Base-by-base conservation (phyloP, 2,888 invertebrate genomes). In the Tinea pellionella region DNA sequence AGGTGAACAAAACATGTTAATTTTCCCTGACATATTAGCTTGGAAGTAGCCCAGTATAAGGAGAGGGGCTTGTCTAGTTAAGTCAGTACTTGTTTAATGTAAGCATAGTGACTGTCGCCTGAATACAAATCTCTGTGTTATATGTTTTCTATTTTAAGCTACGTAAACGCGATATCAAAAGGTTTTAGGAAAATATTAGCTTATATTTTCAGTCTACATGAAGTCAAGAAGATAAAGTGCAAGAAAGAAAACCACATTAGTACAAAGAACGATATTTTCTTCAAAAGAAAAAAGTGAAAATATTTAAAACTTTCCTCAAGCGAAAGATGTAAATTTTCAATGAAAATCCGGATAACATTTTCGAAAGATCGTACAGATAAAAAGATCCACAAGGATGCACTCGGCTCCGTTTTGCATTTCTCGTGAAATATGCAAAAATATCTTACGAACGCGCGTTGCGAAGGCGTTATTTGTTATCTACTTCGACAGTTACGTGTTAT, bases 341-440 rank as follows among this genome's bases (percentile, higher is more conserved):
- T 47, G 16, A 47, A 47, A 47, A 16, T 47, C 47, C 47, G 47
- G 16, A 16, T 47, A 47, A 47, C 47, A 47, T 47, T 47, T 47
- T 47, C 37, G 16, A 47, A 47, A 47, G 47, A 47, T 47, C 47
- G 37, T 9, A 8, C 47, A 15, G 16, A 47, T 47, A 47, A 47
- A 47, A 47, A 9, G 47, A 47, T 47, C 16, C 47, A 47, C 47
- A 2, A 47, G 15, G 47, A 13, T 47, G 47, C 47, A 47, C 47
- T 47, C 47, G 47, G 16, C 8, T 47, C 16, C 47, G 16, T 16
- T 47, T 47, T 47, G 47, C 47, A 16, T 37, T 9, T 37, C 9
- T 47, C 47, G 47, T 47, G 47, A 47, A 47, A 47, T n/a, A 47
- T 47, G 47, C n/a, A 47, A 6, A 47, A 47, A 47, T 47, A 47